phyloP scores from a whole-genome alignment of 2,113 vertebrate species.

The Dryoscopus gambensis region DNA sequence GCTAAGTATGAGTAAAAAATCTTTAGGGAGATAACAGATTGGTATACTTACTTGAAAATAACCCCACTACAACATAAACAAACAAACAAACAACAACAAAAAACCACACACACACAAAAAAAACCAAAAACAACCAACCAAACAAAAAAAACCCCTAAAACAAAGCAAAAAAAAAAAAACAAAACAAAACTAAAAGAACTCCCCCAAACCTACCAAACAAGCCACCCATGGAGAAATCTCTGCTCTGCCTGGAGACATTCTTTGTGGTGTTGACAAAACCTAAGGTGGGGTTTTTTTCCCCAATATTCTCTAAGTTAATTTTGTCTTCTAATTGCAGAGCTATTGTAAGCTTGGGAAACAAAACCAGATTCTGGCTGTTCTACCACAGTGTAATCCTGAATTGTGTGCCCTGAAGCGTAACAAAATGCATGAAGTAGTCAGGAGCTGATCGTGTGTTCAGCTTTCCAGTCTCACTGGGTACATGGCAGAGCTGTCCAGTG shows the following conservation, averaged over 20 bases:
- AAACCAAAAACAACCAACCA: too few relatives aligned
- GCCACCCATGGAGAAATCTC: not conserved
- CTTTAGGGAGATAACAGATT: not conserved
- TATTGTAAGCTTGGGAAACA: not conserved
- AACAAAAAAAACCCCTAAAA: too few relatives aligned
- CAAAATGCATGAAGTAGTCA: not conserved
- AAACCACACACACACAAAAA: too few relatives aligned
- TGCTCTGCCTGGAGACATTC: not conserved
- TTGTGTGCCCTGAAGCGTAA: not conserved
- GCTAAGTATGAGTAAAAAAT: not conserved
- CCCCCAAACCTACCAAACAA: not conserved
- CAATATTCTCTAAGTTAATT: not conserved
- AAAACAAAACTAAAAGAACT: not conserved
- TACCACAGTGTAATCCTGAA: not conserved
- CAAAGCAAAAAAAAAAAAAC: not conserved
- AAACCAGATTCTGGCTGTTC: not conserved
- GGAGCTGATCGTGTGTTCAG: not conserved
- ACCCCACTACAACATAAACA: fast-evolving
- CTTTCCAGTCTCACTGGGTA: not conserved
- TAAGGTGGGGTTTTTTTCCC: fast-evolving
- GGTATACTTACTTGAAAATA: not conserved
- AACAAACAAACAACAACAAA: too few relatives aligned
- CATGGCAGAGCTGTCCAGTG: not conserved
- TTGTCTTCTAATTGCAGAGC: not conserved
- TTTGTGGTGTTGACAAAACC: not conserved